Conservation (phyloP, 2,888 invertebrate genomes). For the Halictus ligatus region DNA sequence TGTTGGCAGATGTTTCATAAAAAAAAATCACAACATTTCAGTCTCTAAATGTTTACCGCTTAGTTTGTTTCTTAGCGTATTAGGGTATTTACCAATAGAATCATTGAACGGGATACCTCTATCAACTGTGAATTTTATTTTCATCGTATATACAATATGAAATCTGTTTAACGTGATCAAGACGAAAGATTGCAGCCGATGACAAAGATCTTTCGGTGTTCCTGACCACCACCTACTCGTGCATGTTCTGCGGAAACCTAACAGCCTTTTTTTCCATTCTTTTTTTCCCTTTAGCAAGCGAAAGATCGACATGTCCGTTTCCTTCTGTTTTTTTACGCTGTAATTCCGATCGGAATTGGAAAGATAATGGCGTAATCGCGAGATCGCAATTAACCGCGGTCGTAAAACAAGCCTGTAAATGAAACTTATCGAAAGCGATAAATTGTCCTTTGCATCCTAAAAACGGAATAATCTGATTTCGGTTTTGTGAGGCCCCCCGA, state of each 20-base stretch:
- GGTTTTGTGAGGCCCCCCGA: neutral
- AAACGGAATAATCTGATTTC: constrained; percentile 13
- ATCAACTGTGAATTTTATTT: neutral
- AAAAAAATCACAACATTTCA: too few relatives aligned
- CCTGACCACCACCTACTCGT: neutral
- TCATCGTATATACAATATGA: neutral
- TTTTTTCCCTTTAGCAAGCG: neutral
- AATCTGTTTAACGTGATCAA: neutral
- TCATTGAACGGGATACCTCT: neutral
- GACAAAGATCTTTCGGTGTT: neutral
- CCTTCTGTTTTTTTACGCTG: neutral
- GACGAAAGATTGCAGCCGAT: neutral
- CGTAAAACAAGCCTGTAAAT: constrained; percentile 38
- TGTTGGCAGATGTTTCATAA: too few relatives aligned
- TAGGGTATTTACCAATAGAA: neutral
- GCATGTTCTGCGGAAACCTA: neutral
- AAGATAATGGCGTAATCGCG: constrained; percentile 30
- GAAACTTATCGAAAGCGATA: constrained; percentile 49
- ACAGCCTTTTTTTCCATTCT: constrained; percentile 3
- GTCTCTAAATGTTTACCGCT: too few relatives aligned
- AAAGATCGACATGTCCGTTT: constrained; percentile 19
- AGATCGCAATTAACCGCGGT: constrained; percentile 30
- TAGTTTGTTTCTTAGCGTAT: too few relatives aligned
- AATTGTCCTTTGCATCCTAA: constrained; percentile 20
- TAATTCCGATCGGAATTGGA: neutral